Percentiles rank a stretch among this genome's conserved stretches.
Conservation (phyloP, 2,113 vertebrate genomes). For the Caracal caracal region DNA sequence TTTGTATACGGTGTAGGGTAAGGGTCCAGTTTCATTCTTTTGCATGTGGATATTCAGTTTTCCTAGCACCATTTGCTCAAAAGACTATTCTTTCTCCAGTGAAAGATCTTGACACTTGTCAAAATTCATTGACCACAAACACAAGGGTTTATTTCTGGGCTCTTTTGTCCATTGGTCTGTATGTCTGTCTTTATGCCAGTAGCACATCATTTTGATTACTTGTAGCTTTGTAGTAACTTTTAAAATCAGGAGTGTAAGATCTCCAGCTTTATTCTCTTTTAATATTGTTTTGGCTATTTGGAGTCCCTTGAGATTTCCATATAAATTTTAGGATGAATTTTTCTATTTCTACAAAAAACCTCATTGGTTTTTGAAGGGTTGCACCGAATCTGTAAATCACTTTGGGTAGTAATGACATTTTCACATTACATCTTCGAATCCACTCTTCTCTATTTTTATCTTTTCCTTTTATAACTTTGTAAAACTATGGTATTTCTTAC, state of each 20-base stretch:
- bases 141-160: not conserved
- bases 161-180: not conserved
- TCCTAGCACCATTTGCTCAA: not conserved
- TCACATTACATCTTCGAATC: constrained; percentile 12
- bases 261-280: constrained; percentile 13
- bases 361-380: not conserved
- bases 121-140: not conserved
- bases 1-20: not conserved
- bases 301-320: not conserved
- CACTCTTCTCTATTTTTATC: not conserved
- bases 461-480: constrained; percentile 46
- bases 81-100: not conserved
- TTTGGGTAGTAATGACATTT: not conserved
- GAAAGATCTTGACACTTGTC: not conserved
- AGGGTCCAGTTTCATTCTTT: not conserved
- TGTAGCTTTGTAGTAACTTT: constrained; percentile 40
- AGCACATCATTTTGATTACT: not conserved
- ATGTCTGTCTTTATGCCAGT: not conserved
- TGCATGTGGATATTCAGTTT: not conserved
- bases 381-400: not conserved
- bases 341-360: constrained; percentile 20
- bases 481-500: constrained; percentile 30
- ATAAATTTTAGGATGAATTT: constrained; percentile 33
- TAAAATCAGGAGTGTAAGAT: not conserved
- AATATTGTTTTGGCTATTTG: not conserved